Percentiles rank a stretch among this genome's conserved stretches.
phyloP scores from a whole-genome alignment of 2,797 vertebrate species.

The Coregonus suidteri region DNA sequence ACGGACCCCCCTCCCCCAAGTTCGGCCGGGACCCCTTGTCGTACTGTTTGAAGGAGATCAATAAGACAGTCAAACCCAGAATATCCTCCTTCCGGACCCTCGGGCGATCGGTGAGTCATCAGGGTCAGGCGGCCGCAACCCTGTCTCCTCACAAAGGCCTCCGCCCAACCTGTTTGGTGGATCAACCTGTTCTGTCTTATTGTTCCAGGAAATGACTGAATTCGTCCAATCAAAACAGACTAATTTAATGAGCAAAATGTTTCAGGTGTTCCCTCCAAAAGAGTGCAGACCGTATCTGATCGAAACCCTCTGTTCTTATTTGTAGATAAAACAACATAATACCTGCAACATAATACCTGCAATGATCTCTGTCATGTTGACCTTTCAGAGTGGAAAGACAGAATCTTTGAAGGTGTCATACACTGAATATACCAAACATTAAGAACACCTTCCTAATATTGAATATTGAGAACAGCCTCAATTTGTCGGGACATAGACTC shows the following conservation, averaged over 20 bases:
- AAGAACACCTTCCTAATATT: too few species aligned
- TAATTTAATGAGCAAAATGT: conserved; percentile 3
- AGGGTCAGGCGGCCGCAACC: conserved; percentile 26
- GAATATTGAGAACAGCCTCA: too few species aligned
- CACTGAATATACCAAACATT: too few species aligned
- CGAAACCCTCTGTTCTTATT: too few species aligned
- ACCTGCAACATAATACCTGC: too few species aligned
- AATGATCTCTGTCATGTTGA: neutral
- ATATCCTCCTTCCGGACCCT: conserved; percentile 91
- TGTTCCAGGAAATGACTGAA: conserved; percentile 26
- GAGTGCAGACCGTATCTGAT: too few species aligned
- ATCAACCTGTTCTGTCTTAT: conserved; percentile 27
- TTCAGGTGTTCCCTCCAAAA: neutral
- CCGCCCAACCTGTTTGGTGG: conserved; percentile 22
- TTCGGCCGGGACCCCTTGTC: conserved; percentile 90
- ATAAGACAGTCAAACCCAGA: conserved; percentile 96
- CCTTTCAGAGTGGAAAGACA: conserved; percentile 10
- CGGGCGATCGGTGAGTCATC: conserved; percentile 88
- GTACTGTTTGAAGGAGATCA: conserved; percentile 95
- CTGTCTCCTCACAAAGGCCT: conserved; percentile 24
- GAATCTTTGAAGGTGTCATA: neutral
- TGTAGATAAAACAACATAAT: too few species aligned
- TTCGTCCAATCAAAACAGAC: conserved; percentile 1
- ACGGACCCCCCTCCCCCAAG: conserved; percentile 92
- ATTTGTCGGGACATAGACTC: too few species aligned